Base-by-base conservation (phyloP, 2,888 invertebrate species). In the Xanthia togata region DNA sequence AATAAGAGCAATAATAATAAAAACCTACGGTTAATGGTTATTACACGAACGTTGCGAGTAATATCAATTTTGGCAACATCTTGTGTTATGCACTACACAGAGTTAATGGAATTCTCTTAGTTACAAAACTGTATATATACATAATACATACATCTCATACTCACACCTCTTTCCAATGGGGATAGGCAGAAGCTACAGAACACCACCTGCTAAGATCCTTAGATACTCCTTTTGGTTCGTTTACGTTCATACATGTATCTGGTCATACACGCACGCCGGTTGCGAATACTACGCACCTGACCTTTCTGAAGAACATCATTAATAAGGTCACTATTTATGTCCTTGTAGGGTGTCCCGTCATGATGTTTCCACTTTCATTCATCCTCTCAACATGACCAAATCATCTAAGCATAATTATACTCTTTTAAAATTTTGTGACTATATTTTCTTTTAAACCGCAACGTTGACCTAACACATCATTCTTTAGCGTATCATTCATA, bases 41-140 rank as follows among this genome's bases (percentile, higher is more conserved):
- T 85, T 78, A 69, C 62, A n/a, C 44, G 55, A 72, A 50, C 78
- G 79, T 50, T 73, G 79, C 50, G 69, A 64, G 74, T 76, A 76
- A 84, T 84, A 87, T 81, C 78, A 76, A 81, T 83, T 87, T 83
- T 82, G 85, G 77, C 60, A 79, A 84, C 85, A 80, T 86, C 81
- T 83, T 81, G 84, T 76, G 62, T 79, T 62, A 79, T 79, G 76
- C 78, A 70, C 50, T 84, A 55, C 35, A 23, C 35, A n/a, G 23
- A 75, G 69, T 53, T 73, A 83, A 83, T 85, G 62, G 64, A 23
- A 71, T 70, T 70, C 62, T 73, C 47, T 78, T 76, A 73, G 35
- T 64, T 44, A 62, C 50, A 44, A 63, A 71, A 81, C 44, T 41
- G 60, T 78, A 17, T 73, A 55, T 62, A 26, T 41, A 55, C 31